Evolutionary conservation across 2,888 invertebrate genomes (phyloP), one percentile per base, ranked within the genome.

Genomic region (Meghimatium bilineatum): DNA sequence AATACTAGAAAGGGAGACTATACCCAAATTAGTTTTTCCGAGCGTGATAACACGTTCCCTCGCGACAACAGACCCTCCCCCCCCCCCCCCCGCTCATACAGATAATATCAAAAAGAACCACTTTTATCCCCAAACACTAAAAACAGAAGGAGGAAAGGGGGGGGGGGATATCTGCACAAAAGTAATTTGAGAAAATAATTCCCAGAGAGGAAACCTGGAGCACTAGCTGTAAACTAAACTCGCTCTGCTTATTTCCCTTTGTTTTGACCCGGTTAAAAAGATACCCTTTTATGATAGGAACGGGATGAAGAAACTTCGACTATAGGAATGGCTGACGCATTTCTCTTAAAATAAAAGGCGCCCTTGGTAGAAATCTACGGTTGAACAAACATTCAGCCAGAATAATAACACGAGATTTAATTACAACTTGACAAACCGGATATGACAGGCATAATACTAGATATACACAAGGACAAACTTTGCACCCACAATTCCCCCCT

Each of bases 351-450:
- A 74, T 49, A 74, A 74, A 44, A 52, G 44, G 79, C 67, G 29
- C 20, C 17, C 60, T 36, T 29, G 29, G 67, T 36, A 20, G 67
- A 79, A n/a, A 67, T 44, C 67, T 44, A 44, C 26, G 38, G 38
- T 44, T 23, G 79, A 67, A 63, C 63, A 79, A 79, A 79, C 79
- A 79, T 44, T 49, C 10, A 44, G 56, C 67, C 32, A 2, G 66
- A 79, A 79, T 79, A 79, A 79, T 79, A n/a, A 23, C 79, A 3
- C 67, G 23, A 67, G 38, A 67, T 79, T 79, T 79, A 79, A 79
- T 79, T 79, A 79, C 79, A 44, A 38, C 79, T 67, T 29, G 67
- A 38, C 79, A 67, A 79, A 79, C 79, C 36, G 79, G 79, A 79
- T 79, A 67, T 36, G 49, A 49, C 74, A 6, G 56, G 56, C 34